Conservation (phyloP, 1,140 invertebrate species). For the Ericerus pela region DNA sequence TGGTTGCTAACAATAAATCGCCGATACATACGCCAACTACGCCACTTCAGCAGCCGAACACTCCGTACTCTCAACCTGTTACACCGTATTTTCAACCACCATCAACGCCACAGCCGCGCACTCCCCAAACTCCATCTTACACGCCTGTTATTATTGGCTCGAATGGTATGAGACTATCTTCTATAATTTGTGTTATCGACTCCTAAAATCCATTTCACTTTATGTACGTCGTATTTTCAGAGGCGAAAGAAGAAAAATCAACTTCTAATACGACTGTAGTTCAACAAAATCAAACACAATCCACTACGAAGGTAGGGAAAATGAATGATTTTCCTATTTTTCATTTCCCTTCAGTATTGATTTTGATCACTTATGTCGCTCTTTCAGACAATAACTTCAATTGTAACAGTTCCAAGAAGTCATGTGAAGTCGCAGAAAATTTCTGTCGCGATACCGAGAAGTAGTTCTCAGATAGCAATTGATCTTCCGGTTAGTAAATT, state of each 20-base stretch:
- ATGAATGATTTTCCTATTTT: too few species aligned
- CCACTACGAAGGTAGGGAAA: too few species aligned
- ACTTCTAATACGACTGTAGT: neutral
- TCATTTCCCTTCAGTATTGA: too few species aligned
- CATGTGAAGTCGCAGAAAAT: too few species aligned
- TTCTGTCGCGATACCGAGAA: too few species aligned
- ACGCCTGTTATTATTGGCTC: neutral
- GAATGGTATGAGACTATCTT: neutral
- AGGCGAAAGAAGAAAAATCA: neutral
- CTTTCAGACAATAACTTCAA: too few species aligned
- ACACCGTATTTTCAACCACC: neutral
- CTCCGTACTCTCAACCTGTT: neutral
- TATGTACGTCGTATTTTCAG: too few species aligned
- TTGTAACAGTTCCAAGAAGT: too few species aligned
- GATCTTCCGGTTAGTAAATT: too few species aligned
- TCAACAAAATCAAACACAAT: neutral
- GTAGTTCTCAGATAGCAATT: too few species aligned
- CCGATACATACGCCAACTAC: slow-evolving; percentile 2
- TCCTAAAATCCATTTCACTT: neutral
- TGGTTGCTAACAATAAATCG: neutral
- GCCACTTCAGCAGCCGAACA: neutral
- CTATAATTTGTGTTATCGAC: neutral
- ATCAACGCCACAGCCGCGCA: neutral
- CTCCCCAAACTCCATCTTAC: neutral
- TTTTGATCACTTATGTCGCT: too few species aligned